A percentile compares a stretch with the other conserved stretches of the same genome.
phyloP scores from a whole-genome alignment of 2,113 vertebrate genomes.

The Paracanthobrama guichenoti region DNA sequence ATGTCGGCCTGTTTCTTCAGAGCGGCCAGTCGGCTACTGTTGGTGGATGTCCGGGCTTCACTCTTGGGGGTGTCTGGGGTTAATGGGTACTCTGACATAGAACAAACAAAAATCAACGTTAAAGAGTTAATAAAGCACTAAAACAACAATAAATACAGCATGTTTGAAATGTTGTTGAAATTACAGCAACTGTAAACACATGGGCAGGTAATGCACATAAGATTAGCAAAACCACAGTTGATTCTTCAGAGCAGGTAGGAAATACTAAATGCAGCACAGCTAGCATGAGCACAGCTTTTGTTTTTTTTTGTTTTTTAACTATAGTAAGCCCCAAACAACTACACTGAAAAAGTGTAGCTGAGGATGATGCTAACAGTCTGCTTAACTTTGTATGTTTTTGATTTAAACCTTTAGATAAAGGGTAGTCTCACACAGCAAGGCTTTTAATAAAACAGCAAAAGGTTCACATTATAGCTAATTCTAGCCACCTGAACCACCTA shows the following conservation, averaged over 20 bases:
- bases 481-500: background rate
- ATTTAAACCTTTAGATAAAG: background rate
- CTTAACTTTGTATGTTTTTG: background rate
- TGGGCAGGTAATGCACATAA: background rate
- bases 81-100: constrained; percentile 79
- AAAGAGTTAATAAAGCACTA: constrained; percentile 8
- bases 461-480: background rate
- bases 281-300: background rate
- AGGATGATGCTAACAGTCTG: background rate
- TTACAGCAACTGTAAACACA: background rate
- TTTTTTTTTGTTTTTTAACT: too few species aligned
- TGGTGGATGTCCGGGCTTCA: constrained; percentile 78
- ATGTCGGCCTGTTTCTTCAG: constrained; percentile 90
- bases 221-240: background rate
- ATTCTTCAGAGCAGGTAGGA: background rate
- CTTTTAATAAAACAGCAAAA: background rate
- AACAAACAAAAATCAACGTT: constrained; percentile 25
- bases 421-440: background rate
- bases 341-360: background rate
- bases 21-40: constrained; percentile 80
- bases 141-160: background rate
- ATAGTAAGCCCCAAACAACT: background rate
- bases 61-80: constrained; percentile 87
- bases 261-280: background rate
- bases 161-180: constrained; percentile 13